A percentile compares a stretch with the other conserved stretches of the same genome.
Evolutionary conservation across 1,140 invertebrate species (phyloP).

Genomic region (Asbolus verrucosus): DNA sequence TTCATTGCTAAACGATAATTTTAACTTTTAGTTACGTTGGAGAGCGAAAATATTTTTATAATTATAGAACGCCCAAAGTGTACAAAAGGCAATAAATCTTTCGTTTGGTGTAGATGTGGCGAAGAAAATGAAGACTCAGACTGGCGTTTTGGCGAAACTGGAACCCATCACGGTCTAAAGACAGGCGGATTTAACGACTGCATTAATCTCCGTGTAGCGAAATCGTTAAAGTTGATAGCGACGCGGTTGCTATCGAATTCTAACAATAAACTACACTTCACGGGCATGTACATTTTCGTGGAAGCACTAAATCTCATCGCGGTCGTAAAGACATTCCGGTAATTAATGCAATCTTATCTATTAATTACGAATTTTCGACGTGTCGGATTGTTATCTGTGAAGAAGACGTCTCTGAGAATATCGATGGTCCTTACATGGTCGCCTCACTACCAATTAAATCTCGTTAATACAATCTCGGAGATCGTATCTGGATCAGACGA

Average conservation of each 20-base stretch:
- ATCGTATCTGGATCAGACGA: constrained; percentile 35
- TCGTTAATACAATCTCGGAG: constrained; percentile 21
- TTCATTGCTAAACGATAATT: no score
- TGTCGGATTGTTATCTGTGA: constrained; percentile 13
- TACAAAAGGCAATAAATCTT: no score
- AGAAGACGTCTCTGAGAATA: constrained; percentile 12
- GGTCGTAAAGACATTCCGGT: constrained; percentile 37
- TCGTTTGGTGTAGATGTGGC: no score
- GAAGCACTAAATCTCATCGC: constrained; percentile 41
- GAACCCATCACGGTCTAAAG: constrained; percentile 7
- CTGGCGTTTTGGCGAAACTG: neutral
- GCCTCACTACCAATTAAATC: constrained; percentile 25
- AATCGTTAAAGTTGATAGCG: constrained; percentile 34
- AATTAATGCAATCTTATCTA: constrained; percentile 46
- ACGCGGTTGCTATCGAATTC: constrained; percentile 37
- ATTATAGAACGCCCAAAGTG: no score
- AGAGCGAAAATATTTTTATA: no score
- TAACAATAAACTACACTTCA: constrained; percentile 41
- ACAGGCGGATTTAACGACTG: constrained; percentile 18
- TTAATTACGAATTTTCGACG: constrained; percentile 31
- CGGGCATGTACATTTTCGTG: constrained; percentile 33
- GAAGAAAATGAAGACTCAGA: no score
- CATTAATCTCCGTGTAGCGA: constrained; percentile 35
- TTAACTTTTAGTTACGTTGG: no score
- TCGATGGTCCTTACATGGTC: constrained; percentile 25